Evolutionary conservation across 2,888 invertebrate genomes (phyloP).

Genomic region (Polyploca ridens): DNA sequence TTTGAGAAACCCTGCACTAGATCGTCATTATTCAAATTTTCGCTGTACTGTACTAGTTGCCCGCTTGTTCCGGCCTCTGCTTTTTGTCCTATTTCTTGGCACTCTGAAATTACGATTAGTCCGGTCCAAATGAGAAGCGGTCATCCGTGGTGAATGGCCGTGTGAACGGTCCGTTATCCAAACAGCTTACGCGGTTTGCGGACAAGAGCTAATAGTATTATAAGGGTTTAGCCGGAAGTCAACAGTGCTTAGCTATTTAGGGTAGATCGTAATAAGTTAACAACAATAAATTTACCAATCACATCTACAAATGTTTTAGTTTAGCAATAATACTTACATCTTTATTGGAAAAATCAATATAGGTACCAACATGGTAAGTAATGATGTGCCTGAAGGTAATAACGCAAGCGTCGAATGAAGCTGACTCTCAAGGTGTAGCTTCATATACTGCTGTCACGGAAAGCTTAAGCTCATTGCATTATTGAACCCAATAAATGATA

Average conservation of each 20-base stretch:
- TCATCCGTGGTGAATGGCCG: constrained; percentile 80
- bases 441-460: too few relatives aligned
- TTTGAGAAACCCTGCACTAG: constrained; percentile 28
- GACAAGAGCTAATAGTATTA: constrained; percentile 32
- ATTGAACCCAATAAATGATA: too few relatives aligned
- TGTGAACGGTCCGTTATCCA: constrained; percentile 78
- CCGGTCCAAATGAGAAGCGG: constrained; percentile 76
- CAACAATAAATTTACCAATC: background rate
- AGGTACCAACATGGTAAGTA: too few relatives aligned
- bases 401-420: too few relatives aligned
- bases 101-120: constrained; percentile 82
- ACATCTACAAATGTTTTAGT: too few relatives aligned
- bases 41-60: constrained; percentile 81
- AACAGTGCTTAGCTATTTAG: constrained; percentile 8
- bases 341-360: too few relatives aligned
- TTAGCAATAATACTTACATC: too few relatives aligned
- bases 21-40: constrained; percentile 83
- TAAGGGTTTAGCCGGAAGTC: constrained; percentile 16
- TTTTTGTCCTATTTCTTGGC: constrained; percentile 77
- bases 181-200: constrained; percentile 66
- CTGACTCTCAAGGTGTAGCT: too few relatives aligned
- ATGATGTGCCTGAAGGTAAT: too few relatives aligned
- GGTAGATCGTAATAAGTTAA: constrained; percentile 14
- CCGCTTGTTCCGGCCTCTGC: constrained; percentile 81
- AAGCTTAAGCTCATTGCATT: too few relatives aligned